Evolutionary conservation across 2,113 vertebrate species (phyloP).

Genomic region (Alethe diademata): DNA sequence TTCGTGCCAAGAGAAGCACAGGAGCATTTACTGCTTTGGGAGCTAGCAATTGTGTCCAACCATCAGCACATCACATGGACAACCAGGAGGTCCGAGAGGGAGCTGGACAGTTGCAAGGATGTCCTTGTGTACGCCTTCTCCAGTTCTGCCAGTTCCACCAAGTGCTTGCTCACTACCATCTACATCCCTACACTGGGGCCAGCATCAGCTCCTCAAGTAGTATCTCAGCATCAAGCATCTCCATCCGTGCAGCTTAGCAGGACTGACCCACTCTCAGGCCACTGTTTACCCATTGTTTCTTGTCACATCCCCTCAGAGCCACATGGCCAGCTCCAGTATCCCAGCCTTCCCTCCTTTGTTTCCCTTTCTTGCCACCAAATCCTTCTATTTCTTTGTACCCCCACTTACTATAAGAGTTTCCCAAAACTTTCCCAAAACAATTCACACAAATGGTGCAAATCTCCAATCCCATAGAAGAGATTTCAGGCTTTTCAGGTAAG

Average conservation of each 20-base stretch:
- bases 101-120: neutral
- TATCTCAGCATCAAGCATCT: neutral
- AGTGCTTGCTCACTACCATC: neutral
- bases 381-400: neutral
- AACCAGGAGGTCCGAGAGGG: neutral
- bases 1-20: neutral
- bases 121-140: neutral
- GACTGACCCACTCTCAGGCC: neutral
- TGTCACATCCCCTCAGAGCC: neutral
- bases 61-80: neutral
- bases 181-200: neutral
- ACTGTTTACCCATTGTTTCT: neutral
- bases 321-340: neutral
- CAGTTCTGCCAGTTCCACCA: neutral
- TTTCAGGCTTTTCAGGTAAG: neutral
- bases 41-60: neutral
- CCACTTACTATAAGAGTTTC: neutral
- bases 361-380: neutral
- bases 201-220: neutral
- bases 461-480: neutral
- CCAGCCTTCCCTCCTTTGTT: neutral
- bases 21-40: neutral
- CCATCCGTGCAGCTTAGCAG: neutral
- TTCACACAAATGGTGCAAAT: neutral
- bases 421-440: neutral